These are phyloP conservation scores for Synergus gifuensis DNA, from an alignment of 2,888 invertebrate species.

Conservation along the genomic window DNA sequence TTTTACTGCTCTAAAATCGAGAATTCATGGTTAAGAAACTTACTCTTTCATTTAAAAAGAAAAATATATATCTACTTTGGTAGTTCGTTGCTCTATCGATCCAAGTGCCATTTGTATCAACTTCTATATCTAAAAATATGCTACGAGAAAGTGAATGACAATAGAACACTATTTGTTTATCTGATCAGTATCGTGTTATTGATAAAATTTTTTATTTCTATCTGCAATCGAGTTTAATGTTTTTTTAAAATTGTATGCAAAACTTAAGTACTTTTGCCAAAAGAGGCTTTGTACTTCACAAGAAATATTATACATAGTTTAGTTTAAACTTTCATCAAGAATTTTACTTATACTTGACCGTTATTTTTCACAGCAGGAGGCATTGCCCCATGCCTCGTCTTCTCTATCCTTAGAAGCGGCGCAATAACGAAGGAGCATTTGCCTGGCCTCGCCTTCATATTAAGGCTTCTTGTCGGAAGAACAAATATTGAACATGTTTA, in stretches of 20 bases:
- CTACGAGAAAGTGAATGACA: too few relatives aligned
- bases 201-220: too few relatives aligned
- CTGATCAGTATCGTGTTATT: too few relatives aligned
- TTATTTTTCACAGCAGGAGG: conserved; percentile 25
- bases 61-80: background rate
- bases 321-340: background rate
- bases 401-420: background rate
- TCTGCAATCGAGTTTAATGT: too few relatives aligned
- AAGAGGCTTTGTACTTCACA: too few relatives aligned
- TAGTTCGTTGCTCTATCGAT: background rate
- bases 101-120: background rate
- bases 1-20: too few relatives aligned
- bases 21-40: too few relatives aligned
- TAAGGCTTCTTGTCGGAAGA: conserved; percentile 15
- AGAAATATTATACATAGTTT: background rate
- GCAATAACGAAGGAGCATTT: conserved; percentile 13
- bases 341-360: background rate
- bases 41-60: too few relatives aligned
- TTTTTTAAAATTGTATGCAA: too few relatives aligned
- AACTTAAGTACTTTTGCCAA: too few relatives aligned
- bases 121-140: background rate
- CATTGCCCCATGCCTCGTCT: background rate
- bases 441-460: conserved; percentile 1
- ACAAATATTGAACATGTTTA: background rate
- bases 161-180: too few relatives aligned